A percentile compares a stretch with the other conserved stretches of the same genome.
Evolutionary conservation across 2,797 vertebrate genomes (phyloP).

Genomic region (Caiman crocodilus): DNA sequence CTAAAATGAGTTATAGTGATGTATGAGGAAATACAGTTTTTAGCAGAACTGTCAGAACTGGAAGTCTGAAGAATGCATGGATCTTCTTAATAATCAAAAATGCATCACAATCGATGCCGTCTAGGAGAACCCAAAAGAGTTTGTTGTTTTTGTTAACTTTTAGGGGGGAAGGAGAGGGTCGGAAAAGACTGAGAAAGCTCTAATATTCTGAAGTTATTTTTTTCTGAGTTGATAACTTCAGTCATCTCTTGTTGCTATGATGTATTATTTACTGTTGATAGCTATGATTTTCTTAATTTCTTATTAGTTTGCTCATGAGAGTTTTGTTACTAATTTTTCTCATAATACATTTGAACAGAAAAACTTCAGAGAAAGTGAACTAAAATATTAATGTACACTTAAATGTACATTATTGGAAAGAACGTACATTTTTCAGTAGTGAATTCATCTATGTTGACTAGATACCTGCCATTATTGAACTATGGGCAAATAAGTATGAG

Average conservation of each 20-base stretch:
- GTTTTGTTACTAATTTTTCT: not conserved
- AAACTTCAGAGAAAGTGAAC: not conserved
- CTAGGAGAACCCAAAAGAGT: not conserved
- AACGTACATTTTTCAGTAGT: not conserved
- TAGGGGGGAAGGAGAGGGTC: too few relatives aligned
- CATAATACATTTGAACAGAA: not conserved
- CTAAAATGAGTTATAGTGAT: slow-evolving; percentile 48
- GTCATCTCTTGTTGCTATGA: not conserved
- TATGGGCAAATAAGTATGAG: too few relatives aligned
- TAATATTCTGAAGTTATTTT: slow-evolving; percentile 7
- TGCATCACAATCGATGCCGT: slow-evolving; percentile 3
- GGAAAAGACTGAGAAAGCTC: rapidly evolving
- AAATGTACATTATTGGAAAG: not conserved
- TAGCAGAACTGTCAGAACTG: slow-evolving; percentile 37
- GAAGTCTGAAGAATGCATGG: not conserved
- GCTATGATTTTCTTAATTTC: not conserved
- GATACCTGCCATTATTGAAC: not conserved
- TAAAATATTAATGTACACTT: not conserved
- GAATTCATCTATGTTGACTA: not conserved
- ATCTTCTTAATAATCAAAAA: slow-evolving; percentile 11
- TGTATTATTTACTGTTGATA: not conserved
- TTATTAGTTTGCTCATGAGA: not conserved
- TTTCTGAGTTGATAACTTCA: not conserved
- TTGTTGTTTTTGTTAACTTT: not conserved
- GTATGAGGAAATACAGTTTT: slow-evolving; percentile 19